Evolutionary conservation across 2,888 invertebrate genomes (phyloP).

Genomic region (Brenthis hecate): DNA sequence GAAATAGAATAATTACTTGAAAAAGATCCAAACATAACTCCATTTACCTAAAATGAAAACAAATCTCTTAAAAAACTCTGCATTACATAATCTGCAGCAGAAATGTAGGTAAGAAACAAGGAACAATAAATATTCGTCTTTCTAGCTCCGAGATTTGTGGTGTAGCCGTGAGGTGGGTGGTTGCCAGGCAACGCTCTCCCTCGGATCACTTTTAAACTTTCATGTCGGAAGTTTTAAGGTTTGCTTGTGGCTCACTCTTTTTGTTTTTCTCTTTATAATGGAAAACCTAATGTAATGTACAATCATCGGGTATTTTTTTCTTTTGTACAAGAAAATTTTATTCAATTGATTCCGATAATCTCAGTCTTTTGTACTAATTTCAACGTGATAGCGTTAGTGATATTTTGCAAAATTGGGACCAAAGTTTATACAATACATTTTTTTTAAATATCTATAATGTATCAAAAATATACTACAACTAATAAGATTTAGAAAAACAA

Average conservation of each 20-base stretch:
- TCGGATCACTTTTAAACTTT: slow-evolving; percentile 82
- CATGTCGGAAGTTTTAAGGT: slow-evolving; percentile 81
- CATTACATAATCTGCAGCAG: slow-evolving; percentile 40
- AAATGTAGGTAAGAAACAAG: slow-evolving; percentile 52
- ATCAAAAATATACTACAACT: too few relatives aligned
- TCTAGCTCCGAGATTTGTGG: slow-evolving; percentile 76
- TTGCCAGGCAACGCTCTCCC: slow-evolving; percentile 70
- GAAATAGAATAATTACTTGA: background rate
- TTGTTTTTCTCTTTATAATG: slow-evolving; percentile 67
- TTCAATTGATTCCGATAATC: background rate
- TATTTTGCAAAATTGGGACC: too few relatives aligned
- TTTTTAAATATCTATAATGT: too few relatives aligned
- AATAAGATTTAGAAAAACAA: too few relatives aligned
- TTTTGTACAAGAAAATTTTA: slow-evolving; percentile 4
- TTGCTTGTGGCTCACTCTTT: slow-evolving; percentile 78
- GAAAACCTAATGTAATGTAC: slow-evolving; percentile 52
- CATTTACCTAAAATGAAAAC: background rate
- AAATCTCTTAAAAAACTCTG: background rate
- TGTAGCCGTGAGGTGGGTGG: slow-evolving; percentile 64
- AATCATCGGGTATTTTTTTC: slow-evolving; percentile 15
- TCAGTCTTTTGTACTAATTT: background rate
- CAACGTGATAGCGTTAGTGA: too few relatives aligned
- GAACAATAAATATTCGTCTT: slow-evolving; percentile 74
- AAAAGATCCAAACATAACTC: background rate
- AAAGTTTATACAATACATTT: too few relatives aligned